Evolutionary conservation across 1,140 invertebrate genomes (phyloP), one percentile per base, ranked within the genome.

Genomic region (Ceratina japonica): DNA sequence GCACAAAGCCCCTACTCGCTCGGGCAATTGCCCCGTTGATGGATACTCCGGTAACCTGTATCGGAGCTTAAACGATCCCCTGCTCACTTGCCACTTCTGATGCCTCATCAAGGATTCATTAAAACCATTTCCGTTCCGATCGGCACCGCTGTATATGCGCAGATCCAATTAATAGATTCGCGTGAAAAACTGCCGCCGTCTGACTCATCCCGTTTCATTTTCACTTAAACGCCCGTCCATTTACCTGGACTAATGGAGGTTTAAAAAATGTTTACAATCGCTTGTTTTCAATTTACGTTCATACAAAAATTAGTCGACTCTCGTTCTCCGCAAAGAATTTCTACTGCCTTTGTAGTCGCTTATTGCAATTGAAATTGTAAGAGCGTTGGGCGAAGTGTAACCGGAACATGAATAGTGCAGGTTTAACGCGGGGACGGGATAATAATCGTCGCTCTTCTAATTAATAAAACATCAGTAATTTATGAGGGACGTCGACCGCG

Each of bases 51-150:
- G 31, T 31, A 58, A 56, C 56, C 15, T 66, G 54, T 64, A 74
- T 73, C 63, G 59, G 20, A 10, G 27, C 72, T 49, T 54, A 75
- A 85, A 81, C 59, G 79, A 82, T 44, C 37, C 37, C 24, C 74
- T 49, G 52, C 49, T 78, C 75, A 27, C 61, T 75, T 44, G 59
- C 58, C 63, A 75, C 58, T 75, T 84, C 56, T 63, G 54, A 68
- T 79, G 63, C 65, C 58, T 85, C 72, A 74, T 85, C 66, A 72
- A 75, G 80, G 71, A 81, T 79, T 81, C 68, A 79, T 85, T 81
- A 85, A 75, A 68, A 61, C 20, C 70, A 16, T 79, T 78, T 84
- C 56, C 31, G 22, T 18, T 24, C 31, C 64, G 68, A 62, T 80
- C 51, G 8, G 56, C 27, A n/a, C n/a, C 24, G 49, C 16, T n/a